phyloP scores from a whole-genome alignment of 2,113 vertebrate species.

The Barbus barbus region DNA sequence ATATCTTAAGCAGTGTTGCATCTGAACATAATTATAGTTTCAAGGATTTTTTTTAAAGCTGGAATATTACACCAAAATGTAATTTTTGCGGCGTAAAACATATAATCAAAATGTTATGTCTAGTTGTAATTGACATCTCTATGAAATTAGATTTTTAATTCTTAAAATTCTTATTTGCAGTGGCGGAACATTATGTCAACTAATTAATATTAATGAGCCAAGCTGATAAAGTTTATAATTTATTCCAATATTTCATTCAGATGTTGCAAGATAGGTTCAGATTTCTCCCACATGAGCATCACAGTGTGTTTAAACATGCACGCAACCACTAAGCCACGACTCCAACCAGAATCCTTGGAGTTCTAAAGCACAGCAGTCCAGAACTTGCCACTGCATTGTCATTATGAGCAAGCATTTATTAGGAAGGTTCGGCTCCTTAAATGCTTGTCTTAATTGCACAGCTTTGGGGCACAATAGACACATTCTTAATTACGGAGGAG shows the following conservation, averaged over 20 bases:
- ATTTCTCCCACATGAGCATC: neutral
- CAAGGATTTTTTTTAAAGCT: too few species aligned
- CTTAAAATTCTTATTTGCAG: too few species aligned
- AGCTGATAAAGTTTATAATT: neutral
- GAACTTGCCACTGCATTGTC: slow-evolving; percentile 65
- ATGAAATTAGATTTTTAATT: too few species aligned
- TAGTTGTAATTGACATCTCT: too few species aligned
- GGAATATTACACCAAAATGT: too few species aligned
- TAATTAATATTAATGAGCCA: neutral
- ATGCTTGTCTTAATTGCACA: slow-evolving; percentile 64
- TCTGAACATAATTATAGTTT: too few species aligned
- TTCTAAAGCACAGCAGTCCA: slow-evolving; percentile 41
- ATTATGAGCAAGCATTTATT: slow-evolving; percentile 63
- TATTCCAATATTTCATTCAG: neutral
- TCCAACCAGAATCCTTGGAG: slow-evolving; percentile 44
- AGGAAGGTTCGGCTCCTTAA: slow-evolving; percentile 63
- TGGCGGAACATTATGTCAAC: neutral
- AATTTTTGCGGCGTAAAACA: too few species aligned
- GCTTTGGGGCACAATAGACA: slow-evolving; percentile 70
- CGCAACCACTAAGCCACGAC: neutral
- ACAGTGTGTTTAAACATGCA: neutral
- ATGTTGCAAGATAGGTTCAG: neutral
- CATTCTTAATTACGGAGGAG: slow-evolving; percentile 54
- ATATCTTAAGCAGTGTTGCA: neutral
- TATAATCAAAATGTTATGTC: too few species aligned